Conservation (phyloP, 2,888 invertebrate genomes). For the Mythimna loreyi region DNA sequence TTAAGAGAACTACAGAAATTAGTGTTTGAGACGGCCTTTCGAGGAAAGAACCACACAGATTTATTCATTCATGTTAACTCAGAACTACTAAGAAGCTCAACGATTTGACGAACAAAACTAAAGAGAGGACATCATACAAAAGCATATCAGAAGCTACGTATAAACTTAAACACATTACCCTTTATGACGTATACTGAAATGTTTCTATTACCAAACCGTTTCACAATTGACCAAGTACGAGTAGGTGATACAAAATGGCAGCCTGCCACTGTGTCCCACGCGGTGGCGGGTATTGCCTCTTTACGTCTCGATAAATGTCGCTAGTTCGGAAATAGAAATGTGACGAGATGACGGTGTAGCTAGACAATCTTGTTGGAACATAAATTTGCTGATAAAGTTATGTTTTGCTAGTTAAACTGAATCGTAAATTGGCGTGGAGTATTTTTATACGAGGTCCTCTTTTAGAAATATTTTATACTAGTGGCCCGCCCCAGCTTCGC, state of each 20-base stretch:
- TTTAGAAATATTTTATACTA: too few relatives aligned
- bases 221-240: slow-evolving; percentile 12
- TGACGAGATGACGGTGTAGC: slow-evolving; percentile 29
- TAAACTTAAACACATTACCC: neutral
- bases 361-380: slow-evolving; percentile 2
- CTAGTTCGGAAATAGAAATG: slow-evolving; percentile 42
- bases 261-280: slow-evolving; percentile 1
- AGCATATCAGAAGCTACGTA: too few relatives aligned
- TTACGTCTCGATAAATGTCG: slow-evolving; percentile 44
- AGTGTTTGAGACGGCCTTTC: too few relatives aligned
- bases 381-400: neutral
- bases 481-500: too few relatives aligned
- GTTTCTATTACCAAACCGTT: slow-evolving; percentile 2
- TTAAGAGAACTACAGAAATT: too few relatives aligned
- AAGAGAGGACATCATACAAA: too few relatives aligned
- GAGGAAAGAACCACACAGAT: too few relatives aligned
- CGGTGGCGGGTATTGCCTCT: slow-evolving; percentile 13
- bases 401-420: slow-evolving; percentile 10
- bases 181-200: neutral
- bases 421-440: too few relatives aligned
- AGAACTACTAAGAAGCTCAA: too few relatives aligned
- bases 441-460: neutral
- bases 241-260: slow-evolving; percentile 34
- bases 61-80: too few relatives aligned
- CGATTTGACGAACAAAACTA: too few relatives aligned